Conservation (phyloP, 2,888 invertebrate genomes). For the Sericinus montela region DNA sequence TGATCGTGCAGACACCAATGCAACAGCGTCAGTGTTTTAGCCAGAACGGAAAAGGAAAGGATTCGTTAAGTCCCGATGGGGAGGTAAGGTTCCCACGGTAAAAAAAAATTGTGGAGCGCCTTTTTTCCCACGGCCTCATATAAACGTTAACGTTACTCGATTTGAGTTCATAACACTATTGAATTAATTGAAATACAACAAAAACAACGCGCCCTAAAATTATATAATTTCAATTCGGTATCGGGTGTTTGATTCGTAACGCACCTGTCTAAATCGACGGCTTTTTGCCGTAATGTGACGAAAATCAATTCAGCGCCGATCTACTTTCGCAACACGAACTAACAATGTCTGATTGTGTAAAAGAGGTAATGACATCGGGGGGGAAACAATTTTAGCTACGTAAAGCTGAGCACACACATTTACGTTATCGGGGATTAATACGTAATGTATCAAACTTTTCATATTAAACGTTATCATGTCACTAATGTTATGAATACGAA, state of each 20-base stretch:
- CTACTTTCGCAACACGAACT: conserved; percentile 63
- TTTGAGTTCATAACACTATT: neutral
- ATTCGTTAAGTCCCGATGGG: too few relatives aligned
- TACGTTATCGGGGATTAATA: too few relatives aligned
- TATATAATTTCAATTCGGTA: neutral
- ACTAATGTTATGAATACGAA: too few relatives aligned
- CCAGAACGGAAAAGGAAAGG: too few relatives aligned
- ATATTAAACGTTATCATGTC: too few relatives aligned
- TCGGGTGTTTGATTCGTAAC: neutral
- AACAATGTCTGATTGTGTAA: conserved; percentile 67
- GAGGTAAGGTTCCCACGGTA: too few relatives aligned
- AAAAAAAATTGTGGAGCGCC: too few relatives aligned
- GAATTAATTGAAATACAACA: neutral
- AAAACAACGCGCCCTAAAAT: neutral
- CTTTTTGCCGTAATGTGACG: conserved; percentile 59
- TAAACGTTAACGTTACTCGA: too few relatives aligned
- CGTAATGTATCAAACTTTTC: neutral
- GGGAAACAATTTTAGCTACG: conserved; percentile 35
- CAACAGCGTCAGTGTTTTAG: too few relatives aligned
- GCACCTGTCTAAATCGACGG: conserved; percentile 15
- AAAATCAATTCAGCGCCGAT: conserved; percentile 66
- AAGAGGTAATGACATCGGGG: conserved; percentile 52
- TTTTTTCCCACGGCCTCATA: too few relatives aligned
- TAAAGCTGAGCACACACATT: conserved; percentile 12
- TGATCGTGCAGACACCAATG: too few relatives aligned